Conservation (phyloP, 2,797 vertebrate genomes). For the Notolepis coatsorum region DNA sequence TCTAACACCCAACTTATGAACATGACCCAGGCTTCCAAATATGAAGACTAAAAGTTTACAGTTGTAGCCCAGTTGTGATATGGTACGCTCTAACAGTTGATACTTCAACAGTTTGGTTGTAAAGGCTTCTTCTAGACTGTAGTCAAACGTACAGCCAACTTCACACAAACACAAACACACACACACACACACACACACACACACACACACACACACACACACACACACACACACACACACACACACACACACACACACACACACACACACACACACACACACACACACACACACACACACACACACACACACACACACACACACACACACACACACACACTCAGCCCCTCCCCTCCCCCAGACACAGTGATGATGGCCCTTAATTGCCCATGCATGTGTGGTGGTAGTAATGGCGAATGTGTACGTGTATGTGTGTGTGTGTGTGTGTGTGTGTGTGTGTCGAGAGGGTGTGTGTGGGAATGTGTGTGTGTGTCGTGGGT, state of each 20-base stretch:
- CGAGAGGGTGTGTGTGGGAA: too few species aligned
- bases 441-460: slow-evolving; percentile 32
- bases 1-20: too few species aligned
- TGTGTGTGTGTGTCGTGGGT: not conserved
- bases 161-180: slow-evolving; percentile 7
- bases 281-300: slow-evolving; percentile 3
- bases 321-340: slow-evolving; percentile 23
- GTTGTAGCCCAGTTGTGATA: too few species aligned
- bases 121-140: too few species aligned
- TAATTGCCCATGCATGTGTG: slow-evolving; percentile 43
- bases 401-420: slow-evolving; percentile 28
- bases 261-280: not conserved
- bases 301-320: not conserved
- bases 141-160: too few species aligned
- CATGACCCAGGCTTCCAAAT: too few species aligned
- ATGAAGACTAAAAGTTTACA: too few species aligned
- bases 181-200: slow-evolving; percentile 12
- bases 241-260: slow-evolving; percentile 5
- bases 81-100: too few species aligned
- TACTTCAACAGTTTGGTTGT: too few species aligned
- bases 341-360: slow-evolving; percentile 19
- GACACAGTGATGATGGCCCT: slow-evolving; percentile 37
- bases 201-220: slow-evolving; percentile 5
- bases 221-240: slow-evolving; percentile 3
- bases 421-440: slow-evolving; percentile 5